phyloP scores from a whole-genome alignment of 2,888 invertebrate genomes.

The Bruchidius siliquastri region DNA sequence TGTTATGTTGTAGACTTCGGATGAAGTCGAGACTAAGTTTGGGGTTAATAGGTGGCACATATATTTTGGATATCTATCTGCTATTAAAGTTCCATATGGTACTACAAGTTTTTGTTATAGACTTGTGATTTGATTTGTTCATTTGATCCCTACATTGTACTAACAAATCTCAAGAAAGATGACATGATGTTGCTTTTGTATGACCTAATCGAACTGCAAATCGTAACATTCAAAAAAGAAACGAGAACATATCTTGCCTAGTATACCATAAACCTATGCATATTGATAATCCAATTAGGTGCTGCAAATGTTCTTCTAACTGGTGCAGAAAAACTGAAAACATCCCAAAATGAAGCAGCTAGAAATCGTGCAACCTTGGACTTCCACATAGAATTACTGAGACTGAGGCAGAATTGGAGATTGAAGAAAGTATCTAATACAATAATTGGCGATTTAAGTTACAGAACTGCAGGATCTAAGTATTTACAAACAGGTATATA shows the following conservation, averaged over 20 bases:
- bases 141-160: too few species aligned
- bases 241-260: not conserved
- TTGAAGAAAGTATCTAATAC: slow-evolving; percentile 93
- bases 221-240: too few species aligned
- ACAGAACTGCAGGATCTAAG: slow-evolving; percentile 91
- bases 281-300: slow-evolving; percentile 19
- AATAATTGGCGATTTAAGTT: slow-evolving; percentile 93
- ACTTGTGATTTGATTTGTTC: too few species aligned
- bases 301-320: slow-evolving; percentile 79
- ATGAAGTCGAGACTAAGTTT: too few species aligned
- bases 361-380: slow-evolving; percentile 76
- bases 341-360: slow-evolving; percentile 74
- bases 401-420: slow-evolving; percentile 89
- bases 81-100: too few species aligned
- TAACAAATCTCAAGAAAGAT: too few species aligned
- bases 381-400: slow-evolving; percentile 86
- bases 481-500: slow-evolving; percentile 78
- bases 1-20: too few species aligned
- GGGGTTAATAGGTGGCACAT: too few species aligned
- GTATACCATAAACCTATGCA: too few species aligned
- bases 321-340: slow-evolving; percentile 82
- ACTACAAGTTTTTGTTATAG: too few species aligned
- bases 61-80: too few species aligned
- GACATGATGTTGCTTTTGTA: not conserved
- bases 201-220: too few species aligned